Conservation (phyloP, 2,797 vertebrate species). For the Paratrypauchen microcephalus region DNA sequence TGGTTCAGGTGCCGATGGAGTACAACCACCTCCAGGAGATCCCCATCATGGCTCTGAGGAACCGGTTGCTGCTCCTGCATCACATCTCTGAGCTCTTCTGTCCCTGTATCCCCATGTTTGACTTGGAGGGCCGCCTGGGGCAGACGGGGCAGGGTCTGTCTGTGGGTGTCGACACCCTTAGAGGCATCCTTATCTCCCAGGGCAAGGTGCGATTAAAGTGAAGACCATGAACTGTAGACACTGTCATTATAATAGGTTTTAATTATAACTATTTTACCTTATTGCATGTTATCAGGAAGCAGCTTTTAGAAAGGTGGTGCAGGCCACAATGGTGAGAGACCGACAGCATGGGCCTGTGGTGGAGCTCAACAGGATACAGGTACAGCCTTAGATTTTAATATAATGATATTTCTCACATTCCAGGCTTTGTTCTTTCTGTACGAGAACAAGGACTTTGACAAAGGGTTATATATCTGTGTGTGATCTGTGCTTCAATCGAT, state of each 20-base stretch:
- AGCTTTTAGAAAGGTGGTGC: slow-evolving; percentile 98
- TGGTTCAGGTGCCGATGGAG: slow-evolving; percentile 95
- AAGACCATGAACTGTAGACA: not conserved
- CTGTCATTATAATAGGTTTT: not conserved
- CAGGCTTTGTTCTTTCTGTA: not conserved
- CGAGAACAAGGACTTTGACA: slow-evolving; percentile 13
- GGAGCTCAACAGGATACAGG: slow-evolving; percentile 98
- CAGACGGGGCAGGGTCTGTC: slow-evolving; percentile 91
- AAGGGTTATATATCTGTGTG: slow-evolving; percentile 50
- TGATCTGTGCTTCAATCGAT: slow-evolving; percentile 35
- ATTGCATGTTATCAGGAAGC: slow-evolving; percentile 82
- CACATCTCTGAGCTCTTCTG: slow-evolving; percentile 98
- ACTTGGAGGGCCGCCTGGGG: slow-evolving; percentile 92
- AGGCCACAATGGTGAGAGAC: slow-evolving; percentile 98
- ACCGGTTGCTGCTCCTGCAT: slow-evolving; percentile 92
- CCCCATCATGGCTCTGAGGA: slow-evolving; percentile 88
- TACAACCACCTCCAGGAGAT: slow-evolving; percentile 98
- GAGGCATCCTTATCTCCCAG: slow-evolving; percentile 97
- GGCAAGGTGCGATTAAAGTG: slow-evolving; percentile 84
- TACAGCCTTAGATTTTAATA: slow-evolving; percentile 44
- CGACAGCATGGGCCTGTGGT: slow-evolving; percentile 96
- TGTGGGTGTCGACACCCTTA: slow-evolving; percentile 90
- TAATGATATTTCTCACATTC: not conserved
- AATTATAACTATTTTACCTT: not conserved
- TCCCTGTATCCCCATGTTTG: slow-evolving; percentile 98